Conservation (phyloP, 2,113 vertebrate genomes). For the Petrocephalus zakoni region DNA sequence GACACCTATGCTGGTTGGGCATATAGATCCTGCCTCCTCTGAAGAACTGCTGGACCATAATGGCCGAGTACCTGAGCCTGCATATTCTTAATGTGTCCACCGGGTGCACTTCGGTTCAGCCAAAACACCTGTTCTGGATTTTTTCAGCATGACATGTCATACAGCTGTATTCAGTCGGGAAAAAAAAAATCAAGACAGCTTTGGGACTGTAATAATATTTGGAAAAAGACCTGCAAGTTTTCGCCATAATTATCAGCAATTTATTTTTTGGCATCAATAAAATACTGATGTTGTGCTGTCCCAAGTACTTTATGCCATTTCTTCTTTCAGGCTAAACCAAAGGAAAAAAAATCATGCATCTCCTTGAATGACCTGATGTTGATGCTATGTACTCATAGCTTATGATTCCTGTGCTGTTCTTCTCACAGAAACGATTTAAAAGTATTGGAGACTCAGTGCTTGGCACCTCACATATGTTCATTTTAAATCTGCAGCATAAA, state of each 20-base stretch:
- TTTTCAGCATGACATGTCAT: neutral
- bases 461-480: neutral
- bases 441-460: neutral
- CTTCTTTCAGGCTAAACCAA: neutral
- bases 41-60: too few species aligned
- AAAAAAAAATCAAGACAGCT: neutral
- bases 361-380: neutral
- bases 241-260: neutral
- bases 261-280: neutral
- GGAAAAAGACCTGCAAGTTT: neutral
- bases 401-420: neutral
- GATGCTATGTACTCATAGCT: neutral
- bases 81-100: neutral
- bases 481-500: neutral
- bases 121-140: neutral
- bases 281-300: neutral
- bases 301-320: neutral
- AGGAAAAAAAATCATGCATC: neutral
- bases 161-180: neutral
- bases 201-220: neutral
- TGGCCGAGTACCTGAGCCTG: neutral
- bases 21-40: neutral
- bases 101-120: neutral
- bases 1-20: too few species aligned
- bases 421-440: neutral